Percentiles rank a stretch among this genome's conserved stretches.
These are phyloP conservation scores for Myotis lucifugus DNA, from an alignment of 2,113 vertebrate species.

Conservation along the genomic window DNA sequence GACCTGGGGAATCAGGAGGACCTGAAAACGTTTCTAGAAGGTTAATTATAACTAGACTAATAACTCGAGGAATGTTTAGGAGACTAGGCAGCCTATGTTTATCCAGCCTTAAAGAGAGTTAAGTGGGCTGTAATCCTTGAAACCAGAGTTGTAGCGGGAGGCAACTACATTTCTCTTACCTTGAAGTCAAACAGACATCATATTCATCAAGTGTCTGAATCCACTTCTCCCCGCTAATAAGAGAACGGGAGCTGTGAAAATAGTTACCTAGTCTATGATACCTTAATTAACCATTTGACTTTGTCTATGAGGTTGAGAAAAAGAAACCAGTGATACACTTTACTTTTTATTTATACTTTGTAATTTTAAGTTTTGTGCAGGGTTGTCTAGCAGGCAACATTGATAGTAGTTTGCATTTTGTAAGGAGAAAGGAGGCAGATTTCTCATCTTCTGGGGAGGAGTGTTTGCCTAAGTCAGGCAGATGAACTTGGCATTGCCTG, in stretches of 20 bases:
- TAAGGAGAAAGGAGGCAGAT: constrained; percentile 6
- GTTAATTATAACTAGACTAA: constrained; percentile 38
- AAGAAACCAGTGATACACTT: neutral
- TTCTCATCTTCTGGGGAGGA: neutral
- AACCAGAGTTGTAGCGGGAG: constrained; percentile 56
- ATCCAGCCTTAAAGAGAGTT: constrained; percentile 66
- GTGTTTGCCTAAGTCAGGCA: neutral
- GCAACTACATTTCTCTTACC: constrained; percentile 40
- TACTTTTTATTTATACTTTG: neutral
- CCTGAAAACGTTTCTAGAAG: constrained; percentile 40
- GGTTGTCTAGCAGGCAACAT: neutral
- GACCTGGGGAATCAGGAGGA: neutral
- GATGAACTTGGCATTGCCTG: constrained; percentile 22
- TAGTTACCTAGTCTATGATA: neutral
- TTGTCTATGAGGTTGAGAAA: constrained; percentile 20
- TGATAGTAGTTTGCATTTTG: neutral
- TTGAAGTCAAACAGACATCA: constrained; percentile 56
- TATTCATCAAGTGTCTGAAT: constrained; percentile 52
- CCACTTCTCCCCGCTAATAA: neutral
- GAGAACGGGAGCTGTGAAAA: constrained; percentile 15
- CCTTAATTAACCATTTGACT: constrained; percentile 25
- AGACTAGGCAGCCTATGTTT: constrained; percentile 64
- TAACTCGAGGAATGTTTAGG: constrained; percentile 61
- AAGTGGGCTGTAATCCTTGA: constrained; percentile 67
- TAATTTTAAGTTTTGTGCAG: neutral